These are phyloP conservation scores for Anas capensis DNA, from an alignment of 2,797 vertebrate genomes.

Conservation along the genomic window DNA sequence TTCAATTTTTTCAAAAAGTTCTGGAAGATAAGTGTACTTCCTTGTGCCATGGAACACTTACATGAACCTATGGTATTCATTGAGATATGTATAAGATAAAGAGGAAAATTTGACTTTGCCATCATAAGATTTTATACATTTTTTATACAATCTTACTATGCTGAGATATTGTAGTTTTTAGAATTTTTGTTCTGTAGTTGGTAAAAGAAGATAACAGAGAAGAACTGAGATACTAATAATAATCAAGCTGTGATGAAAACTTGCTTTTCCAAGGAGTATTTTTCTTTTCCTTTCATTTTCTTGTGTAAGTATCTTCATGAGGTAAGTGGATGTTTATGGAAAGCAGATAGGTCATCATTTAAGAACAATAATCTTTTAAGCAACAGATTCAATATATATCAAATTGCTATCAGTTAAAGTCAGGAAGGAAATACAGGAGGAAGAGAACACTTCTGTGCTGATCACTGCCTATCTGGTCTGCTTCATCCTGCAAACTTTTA, in stretches of 20 bases:
- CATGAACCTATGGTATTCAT: too few relatives aligned
- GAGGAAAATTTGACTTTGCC: neutral
- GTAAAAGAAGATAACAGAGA: neutral
- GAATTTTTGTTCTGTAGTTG: neutral
- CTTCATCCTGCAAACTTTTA: neutral
- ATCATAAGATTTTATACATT: neutral
- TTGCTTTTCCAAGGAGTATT: neutral
- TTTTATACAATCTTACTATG: too few relatives aligned
- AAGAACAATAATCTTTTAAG: neutral
- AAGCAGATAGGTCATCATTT: neutral
- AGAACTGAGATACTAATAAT: neutral
- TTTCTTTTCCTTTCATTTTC: neutral
- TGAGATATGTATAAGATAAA: neutral
- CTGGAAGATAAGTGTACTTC: neutral
- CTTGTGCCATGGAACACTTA: neutral
- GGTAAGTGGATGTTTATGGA: neutral
- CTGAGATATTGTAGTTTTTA: fast-evolving
- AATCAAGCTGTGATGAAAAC: neutral
- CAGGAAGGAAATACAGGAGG: neutral
- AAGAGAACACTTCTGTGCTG: neutral
- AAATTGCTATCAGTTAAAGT: neutral
- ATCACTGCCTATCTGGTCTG: neutral
- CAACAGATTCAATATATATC: fast-evolving
- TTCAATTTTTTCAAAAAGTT: neutral
- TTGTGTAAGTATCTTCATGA: neutral